phyloP scores from a whole-genome alignment of 2,797 vertebrate species.

The Novumbra hubbsi region DNA sequence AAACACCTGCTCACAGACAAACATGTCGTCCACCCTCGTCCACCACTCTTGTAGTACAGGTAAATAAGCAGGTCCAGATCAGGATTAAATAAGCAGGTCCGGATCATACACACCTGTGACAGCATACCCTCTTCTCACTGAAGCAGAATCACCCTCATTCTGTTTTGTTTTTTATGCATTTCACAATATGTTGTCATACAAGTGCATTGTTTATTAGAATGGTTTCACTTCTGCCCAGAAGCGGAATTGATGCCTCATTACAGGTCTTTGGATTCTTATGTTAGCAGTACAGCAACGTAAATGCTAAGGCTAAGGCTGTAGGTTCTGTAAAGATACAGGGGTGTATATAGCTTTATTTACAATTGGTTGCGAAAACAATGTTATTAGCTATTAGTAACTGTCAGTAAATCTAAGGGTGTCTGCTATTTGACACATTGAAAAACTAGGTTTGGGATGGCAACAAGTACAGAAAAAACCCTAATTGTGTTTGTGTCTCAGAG shows the following conservation, averaged over 20 bases:
- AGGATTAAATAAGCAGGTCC: conserved; percentile 4
- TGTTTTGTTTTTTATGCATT: background rate
- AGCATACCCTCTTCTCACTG: background rate
- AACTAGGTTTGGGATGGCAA: too few species aligned
- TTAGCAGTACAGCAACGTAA: conserved; percentile 33
- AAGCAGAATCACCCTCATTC: background rate
- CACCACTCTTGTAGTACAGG: conserved; percentile 20
- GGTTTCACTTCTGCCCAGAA: background rate
- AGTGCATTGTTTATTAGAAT: background rate
- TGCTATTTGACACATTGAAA: too few species aligned
- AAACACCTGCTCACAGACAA: conserved; percentile 10
- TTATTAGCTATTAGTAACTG: background rate
- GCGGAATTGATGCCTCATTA: background rate
- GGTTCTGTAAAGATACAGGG: conserved; percentile 36
- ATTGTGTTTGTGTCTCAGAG: too few species aligned
- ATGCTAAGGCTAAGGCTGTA: conserved; percentile 49
- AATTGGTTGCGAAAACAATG: conserved; percentile 19
- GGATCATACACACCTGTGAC: background rate
- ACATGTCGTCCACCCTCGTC: background rate
- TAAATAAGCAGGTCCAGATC: conserved; percentile 31
- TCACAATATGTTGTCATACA: background rate
- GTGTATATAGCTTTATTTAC: conserved; percentile 65
- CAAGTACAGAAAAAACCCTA: too few species aligned
- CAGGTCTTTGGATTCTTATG: conserved; percentile 39
- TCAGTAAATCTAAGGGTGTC: too few species aligned